Conservation (phyloP, 2,113 vertebrate genomes). For the Trogon surrucura region DNA sequence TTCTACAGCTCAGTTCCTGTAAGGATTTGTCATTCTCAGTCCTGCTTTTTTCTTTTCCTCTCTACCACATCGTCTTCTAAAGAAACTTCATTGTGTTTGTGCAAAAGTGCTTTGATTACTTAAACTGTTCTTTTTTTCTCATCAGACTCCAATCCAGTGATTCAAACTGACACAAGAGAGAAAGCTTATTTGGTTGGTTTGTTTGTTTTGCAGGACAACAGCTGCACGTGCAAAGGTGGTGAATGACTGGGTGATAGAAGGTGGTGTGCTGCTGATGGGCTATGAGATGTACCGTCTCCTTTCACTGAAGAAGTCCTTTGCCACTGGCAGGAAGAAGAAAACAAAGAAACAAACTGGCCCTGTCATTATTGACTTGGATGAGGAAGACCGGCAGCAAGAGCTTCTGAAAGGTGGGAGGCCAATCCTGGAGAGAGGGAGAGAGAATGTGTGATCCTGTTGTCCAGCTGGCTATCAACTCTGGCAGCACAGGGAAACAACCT, state of each 20-base stretch:
- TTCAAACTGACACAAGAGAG: not conserved
- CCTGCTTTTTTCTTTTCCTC: not conserved
- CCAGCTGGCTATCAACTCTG: not conserved
- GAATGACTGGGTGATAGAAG: slow-evolving; percentile 91
- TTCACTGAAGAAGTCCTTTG: slow-evolving; percentile 97
- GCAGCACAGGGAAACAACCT: not conserved
- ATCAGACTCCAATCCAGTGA: not conserved
- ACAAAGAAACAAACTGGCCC: slow-evolving; percentile 94
- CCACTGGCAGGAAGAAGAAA: slow-evolving; percentile 94
- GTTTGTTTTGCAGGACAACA: slow-evolving; percentile 83
- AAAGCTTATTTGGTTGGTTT: not conserved
- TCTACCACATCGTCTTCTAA: not conserved
- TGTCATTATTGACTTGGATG: slow-evolving; percentile 97
- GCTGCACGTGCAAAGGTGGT: slow-evolving; percentile 94
- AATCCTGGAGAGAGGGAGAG: not conserved
- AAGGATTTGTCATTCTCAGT: not conserved
- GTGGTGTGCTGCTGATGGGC: slow-evolving; percentile 96
- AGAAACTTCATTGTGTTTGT: not conserved
- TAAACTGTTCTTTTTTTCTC: not conserved
- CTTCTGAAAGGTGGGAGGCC: slow-evolving; percentile 89
- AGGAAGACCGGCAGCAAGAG: slow-evolving; percentile 96
- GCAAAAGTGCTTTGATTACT: not conserved
- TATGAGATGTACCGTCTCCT: slow-evolving; percentile 99
- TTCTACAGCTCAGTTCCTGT: not conserved
- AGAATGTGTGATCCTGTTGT: not conserved